Evolutionary conservation across 2,797 vertebrate species (phyloP), one percentile per base, ranked within the genome.

Genomic region (Notoglanidium macrostoma): DNA sequence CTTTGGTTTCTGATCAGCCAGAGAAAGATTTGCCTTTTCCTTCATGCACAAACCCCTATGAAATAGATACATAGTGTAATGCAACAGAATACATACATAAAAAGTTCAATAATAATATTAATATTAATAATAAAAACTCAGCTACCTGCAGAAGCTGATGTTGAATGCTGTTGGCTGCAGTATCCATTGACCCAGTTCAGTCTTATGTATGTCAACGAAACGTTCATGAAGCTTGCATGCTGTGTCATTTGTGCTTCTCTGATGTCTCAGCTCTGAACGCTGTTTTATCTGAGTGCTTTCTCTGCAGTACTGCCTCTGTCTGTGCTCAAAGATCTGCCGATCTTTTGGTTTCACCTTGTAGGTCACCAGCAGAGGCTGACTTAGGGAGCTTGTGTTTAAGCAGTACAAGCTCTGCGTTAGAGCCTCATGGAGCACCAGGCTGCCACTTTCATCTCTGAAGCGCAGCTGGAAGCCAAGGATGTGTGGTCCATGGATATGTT

Each of bases 381-480:
- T 94, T 84, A 89, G 88, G 12, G 92, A 92, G 40, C 90, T 94
- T 76, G 91, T 89, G 46, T 87, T 89, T 78, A 93, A 88, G n/a
- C 91, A 93, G 87, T 94, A 95, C 23, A 96, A 92, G 86, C 92
- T 95, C 89, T 95, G 95, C 0, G 95, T 94, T 26, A 95, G 91
- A 5, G 94, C 94, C 40, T 95, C 92, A 0, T 96, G 94, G 1
- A 95, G 92, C 59, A 93, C 92, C 89, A 94, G 91, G 83, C 94
- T 96, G 44, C 95, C 94, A 1, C 92, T 94, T 90, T 96, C 94
- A 0, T 96, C 95, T 4, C 89, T 94, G 44, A 95, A 96, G 23
- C 91, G 93, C 29, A 95, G 89, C 93, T 95, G 93, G 83, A 95
- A 96, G 4, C 94, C 90, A 35, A 94, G 73, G 21, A 83, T 46